Evolutionary conservation across 1,140 invertebrate species (phyloP).

Genomic region (Ostrea denselamellosa): DNA sequence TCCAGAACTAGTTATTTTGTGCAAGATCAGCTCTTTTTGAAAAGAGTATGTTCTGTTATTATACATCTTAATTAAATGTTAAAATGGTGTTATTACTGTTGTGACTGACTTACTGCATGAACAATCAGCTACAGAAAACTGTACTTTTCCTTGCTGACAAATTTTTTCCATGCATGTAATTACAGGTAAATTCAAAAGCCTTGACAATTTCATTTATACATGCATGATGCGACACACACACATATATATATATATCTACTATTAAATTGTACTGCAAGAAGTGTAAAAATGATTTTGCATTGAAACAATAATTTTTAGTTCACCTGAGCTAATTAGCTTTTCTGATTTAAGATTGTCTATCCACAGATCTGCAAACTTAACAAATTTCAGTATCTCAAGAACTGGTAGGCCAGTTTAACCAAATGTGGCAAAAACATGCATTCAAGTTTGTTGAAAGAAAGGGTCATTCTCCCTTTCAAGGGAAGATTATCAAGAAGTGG

Average conservation of each 20-base stretch:
- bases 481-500: too few species aligned
- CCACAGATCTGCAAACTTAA: too few species aligned
- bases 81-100: neutral
- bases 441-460: too few species aligned
- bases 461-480: too few species aligned
- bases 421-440: too few species aligned
- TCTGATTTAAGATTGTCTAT: too few species aligned
- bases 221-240: neutral
- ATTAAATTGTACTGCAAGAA: neutral
- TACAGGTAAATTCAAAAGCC: neutral
- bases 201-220: neutral
- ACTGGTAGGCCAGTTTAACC: too few species aligned
- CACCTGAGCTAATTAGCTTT: too few species aligned
- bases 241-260: neutral
- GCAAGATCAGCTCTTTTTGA: neutral
- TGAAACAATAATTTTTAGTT: too few species aligned
- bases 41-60: neutral
- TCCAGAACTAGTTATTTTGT: neutral
- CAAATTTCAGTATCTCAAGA: too few species aligned
- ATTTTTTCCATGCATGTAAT: neutral
- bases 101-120: neutral
- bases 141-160: neutral
- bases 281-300: neutral
- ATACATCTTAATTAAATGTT: neutral
- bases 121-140: neutral